Base-by-base conservation (phyloP, 2,888 invertebrate species). In the Drosophila merina region DNA sequence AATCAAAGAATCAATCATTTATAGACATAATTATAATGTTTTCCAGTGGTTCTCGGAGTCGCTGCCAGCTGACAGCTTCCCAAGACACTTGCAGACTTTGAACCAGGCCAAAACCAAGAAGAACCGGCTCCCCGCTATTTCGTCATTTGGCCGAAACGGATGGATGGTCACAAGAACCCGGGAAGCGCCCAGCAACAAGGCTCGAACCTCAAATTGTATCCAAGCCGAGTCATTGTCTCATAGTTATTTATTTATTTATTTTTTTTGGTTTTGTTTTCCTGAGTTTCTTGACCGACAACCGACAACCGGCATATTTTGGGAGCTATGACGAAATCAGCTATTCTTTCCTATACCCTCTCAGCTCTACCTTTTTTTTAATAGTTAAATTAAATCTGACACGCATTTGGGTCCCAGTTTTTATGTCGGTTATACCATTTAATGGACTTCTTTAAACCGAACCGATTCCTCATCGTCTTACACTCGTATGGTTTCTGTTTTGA, bases 401-500 rank as follows among this genome's bases (percentile, higher is more conserved):
- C 77, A 80, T 72, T 74, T 28, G 62, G 72, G 57, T 44, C 56
- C 56, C 51, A 50, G 9, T 50, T 52, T 51, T 71, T 69, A 72
- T 50, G 74, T 68, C 36, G 52, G 63, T 64, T 57, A 57, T 54
- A 67, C 80, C 59, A 47, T 77, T 73, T 57, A 58, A 56, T 58
- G 58, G 57, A 28, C 58, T 63, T 58, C 70, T 77, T 75, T 3
- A 20, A 42, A 20, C 54, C 44, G 63, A 40, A 47, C 64, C 64
- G 64, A 72, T 55, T 84, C 81, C 50, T 51, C 72, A 58, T 60
- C 25, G 59, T 67, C 67, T 72, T 56, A 71, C 75, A 75, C 63
- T 86, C 72, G 55, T 88, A 84, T 62, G 82, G 88, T 84, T 84
- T 88, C 87, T 78, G 84, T 86, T 86, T 86, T 84, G 85, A 86